Evolutionary conservation across 2,888 invertebrate genomes (phyloP).

Genomic region (Cheilosia vulpina): DNA sequence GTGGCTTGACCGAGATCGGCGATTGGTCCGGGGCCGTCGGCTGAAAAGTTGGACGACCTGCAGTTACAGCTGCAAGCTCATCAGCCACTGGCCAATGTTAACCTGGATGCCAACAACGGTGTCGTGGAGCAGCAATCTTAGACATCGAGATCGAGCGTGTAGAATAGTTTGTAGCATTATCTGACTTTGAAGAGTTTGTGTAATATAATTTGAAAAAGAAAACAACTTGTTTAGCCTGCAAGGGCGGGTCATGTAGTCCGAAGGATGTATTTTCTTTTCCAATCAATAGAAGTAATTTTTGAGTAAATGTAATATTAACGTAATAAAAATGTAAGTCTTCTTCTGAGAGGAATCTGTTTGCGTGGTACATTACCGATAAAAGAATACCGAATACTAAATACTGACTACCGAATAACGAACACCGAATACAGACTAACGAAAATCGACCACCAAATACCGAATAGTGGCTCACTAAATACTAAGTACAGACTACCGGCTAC

Average conservation of each 20-base stretch:
- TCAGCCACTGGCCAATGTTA: conserved; percentile 29
- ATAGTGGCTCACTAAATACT: too few species aligned
- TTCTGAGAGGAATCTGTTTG: neutral
- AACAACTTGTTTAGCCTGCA: conserved; percentile 21
- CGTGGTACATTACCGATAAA: too few species aligned
- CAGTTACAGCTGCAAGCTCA: conserved; percentile 20
- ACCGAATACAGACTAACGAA: too few species aligned
- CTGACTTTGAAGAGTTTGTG: conserved; percentile 44
- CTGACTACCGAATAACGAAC: too few species aligned
- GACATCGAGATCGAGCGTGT: neutral
- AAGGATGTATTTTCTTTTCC: conserved; percentile 30
- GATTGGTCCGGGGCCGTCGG: conserved; percentile 10
- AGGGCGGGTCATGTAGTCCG: neutral
- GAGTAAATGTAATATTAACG: conserved; percentile 20
- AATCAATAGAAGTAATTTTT: conserved; percentile 52
- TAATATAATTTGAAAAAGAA: conserved; percentile 51
- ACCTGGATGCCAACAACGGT: conserved; percentile 34
- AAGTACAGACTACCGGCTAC: too few species aligned
- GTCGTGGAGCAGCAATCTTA: conserved; percentile 46
- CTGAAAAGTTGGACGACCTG: conserved; percentile 22
- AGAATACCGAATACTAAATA: too few species aligned
- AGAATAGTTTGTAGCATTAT: conserved; percentile 18
- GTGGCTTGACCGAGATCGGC: conserved; percentile 81
- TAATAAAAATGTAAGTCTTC: conserved; percentile 59
- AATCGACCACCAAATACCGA: too few species aligned